phyloP scores from a whole-genome alignment of 2,888 invertebrate genomes.

The Steinernema carpocapsae region DNA sequence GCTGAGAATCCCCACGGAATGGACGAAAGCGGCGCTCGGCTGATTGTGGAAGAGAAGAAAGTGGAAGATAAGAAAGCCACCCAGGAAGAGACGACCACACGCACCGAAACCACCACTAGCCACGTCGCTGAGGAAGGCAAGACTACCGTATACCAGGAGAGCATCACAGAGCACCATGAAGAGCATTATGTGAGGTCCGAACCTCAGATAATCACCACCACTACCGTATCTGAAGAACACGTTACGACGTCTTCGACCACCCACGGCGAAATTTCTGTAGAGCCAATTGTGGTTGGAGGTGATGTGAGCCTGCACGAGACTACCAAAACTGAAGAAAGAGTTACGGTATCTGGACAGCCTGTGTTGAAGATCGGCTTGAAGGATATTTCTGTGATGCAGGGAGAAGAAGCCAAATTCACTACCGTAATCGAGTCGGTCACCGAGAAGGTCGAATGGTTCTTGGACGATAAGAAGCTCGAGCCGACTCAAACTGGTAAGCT shows the following conservation, averaged over 20 bases:
- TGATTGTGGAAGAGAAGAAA: constrained; percentile 47
- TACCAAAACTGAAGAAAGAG: constrained; percentile 1
- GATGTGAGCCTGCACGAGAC: background rate
- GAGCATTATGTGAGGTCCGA: constrained; percentile 14
- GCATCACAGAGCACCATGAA: constrained; percentile 17
- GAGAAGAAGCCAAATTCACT: constrained; percentile 46
- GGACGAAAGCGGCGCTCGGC: constrained; percentile 60
- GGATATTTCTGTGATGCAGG: background rate
- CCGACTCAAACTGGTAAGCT: constrained; percentile 14
- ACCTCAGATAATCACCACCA: constrained; percentile 16
- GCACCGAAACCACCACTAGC: background rate
- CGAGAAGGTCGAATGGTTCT: constrained; percentile 51
- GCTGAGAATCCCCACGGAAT: constrained; percentile 62
- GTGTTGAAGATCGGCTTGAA: constrained; percentile 6
- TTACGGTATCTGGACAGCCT: constrained; percentile 19
- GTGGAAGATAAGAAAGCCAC: constrained; percentile 14
- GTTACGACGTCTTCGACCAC: constrained; percentile 1
- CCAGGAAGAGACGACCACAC: constrained; percentile 9
- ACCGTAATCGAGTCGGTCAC: constrained; percentile 59
- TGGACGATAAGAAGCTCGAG: constrained; percentile 49
- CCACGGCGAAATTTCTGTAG: constrained; percentile 6
- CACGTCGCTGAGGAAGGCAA: constrained; percentile 19
- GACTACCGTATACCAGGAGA: constrained; percentile 30
- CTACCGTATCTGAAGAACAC: constrained; percentile 11
- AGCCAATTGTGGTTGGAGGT: constrained; percentile 1